Conservation (phyloP, 2,113 vertebrate genomes). For the Cavia aperea region DNA sequence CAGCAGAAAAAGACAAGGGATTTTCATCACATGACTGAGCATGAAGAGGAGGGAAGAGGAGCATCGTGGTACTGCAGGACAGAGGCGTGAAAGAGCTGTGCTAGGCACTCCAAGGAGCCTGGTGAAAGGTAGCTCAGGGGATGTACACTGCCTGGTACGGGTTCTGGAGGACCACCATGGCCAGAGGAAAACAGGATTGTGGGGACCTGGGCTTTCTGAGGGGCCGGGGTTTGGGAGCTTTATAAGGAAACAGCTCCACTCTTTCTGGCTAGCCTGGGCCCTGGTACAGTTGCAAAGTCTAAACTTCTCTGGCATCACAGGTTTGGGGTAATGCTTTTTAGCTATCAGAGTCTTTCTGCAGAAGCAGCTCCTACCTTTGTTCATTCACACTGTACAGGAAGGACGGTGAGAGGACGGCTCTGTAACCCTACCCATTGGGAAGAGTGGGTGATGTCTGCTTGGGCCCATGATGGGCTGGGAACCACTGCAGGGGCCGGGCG, state of each 20-base stretch:
- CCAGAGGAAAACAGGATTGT: not conserved
- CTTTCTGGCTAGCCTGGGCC: not conserved
- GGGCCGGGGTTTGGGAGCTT: not conserved
- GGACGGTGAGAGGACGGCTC: not conserved
- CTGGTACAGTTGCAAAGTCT: fast-evolving
- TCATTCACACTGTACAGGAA: not conserved
- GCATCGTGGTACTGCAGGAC: fast-evolving
- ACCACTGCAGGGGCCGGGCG: not conserved
- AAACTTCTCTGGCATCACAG: fast-evolving
- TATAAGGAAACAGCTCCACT: not conserved
- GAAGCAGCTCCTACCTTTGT: not conserved
- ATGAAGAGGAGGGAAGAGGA: not conserved
- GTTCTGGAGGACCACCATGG: fast-evolving
- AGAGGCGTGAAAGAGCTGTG: fast-evolving
- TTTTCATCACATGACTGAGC: no score
- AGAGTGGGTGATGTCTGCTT: not conserved
- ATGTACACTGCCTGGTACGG: fast-evolving
- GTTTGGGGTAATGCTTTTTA: not conserved
- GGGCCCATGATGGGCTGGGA: not conserved
- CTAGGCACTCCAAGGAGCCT: not conserved
- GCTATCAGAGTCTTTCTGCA: not conserved
- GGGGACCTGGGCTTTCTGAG: not conserved
- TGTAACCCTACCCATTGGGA: fast-evolving
- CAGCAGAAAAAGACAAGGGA: not conserved
- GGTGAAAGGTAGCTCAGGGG: fast-evolving